phyloP scores from a whole-genome alignment of 2,113 vertebrate species.

The Gasterosteus nipponicus region DNA sequence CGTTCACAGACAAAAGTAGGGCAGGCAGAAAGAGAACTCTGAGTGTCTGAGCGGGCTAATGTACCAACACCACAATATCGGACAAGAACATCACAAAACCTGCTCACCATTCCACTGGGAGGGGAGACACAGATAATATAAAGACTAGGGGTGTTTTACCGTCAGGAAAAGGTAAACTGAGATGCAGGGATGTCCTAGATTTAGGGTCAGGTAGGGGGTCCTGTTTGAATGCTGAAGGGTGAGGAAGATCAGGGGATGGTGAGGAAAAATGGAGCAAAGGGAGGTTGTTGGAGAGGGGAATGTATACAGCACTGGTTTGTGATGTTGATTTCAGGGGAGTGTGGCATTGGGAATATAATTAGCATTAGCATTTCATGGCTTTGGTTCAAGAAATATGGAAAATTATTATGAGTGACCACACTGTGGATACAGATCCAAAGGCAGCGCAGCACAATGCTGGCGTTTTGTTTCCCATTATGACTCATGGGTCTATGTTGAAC shows the following conservation, averaged over 20 bases:
- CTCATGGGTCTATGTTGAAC: slow-evolving; percentile 31
- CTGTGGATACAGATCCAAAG: slow-evolving; percentile 14
- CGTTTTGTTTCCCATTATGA: slow-evolving; percentile 21
- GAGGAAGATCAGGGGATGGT: slow-evolving; percentile 49
- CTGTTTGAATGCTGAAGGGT: slow-evolving; percentile 75
- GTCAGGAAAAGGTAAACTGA: slow-evolving; percentile 80
- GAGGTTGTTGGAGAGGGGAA: slow-evolving; percentile 43
- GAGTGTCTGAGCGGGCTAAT: slow-evolving; percentile 46
- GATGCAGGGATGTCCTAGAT: slow-evolving; percentile 81
- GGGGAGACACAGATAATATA: slow-evolving; percentile 52
- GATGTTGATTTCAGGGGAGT: slow-evolving; percentile 50
- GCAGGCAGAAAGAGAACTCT: slow-evolving; percentile 59
- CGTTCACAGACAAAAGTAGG: slow-evolving; percentile 56
- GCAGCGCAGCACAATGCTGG: slow-evolving; percentile 22
- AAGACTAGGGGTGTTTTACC: slow-evolving; percentile 72
- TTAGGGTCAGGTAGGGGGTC: slow-evolving; percentile 77
- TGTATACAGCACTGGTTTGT: slow-evolving; percentile 36
- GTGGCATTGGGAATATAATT: slow-evolving; percentile 19
- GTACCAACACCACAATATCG: slow-evolving; percentile 64
- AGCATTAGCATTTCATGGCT: slow-evolving; percentile 46
- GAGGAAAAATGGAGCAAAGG: slow-evolving; percentile 63
- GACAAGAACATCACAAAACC: slow-evolving; percentile 70
- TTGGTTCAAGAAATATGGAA: slow-evolving; percentile 22
- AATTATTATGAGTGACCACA: slow-evolving; percentile 27
- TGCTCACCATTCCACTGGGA: slow-evolving; percentile 53